These are phyloP conservation scores for Sycobia sp. DNA, from an alignment of 1,140 invertebrate genomes.

Conservation along the genomic window DNA sequence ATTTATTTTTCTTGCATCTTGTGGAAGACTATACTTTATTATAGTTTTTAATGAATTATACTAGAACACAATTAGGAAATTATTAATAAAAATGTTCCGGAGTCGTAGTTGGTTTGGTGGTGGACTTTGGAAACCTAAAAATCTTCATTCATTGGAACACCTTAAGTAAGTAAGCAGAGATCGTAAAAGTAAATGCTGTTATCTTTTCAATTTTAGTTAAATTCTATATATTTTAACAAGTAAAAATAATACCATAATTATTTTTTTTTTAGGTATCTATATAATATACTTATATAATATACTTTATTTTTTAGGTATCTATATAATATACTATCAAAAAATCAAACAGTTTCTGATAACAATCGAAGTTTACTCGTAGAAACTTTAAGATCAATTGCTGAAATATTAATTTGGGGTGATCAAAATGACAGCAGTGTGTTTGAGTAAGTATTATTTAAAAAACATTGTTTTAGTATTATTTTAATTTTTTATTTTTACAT, in stretches of 20 bases:
- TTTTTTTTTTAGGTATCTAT: no score
- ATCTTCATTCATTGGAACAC: slow-evolving; percentile 94
- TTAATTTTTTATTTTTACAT: no score
- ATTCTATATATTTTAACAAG: no score
- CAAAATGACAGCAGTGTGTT: slow-evolving; percentile 99
- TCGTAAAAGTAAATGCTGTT: not conserved
- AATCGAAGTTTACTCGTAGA: slow-evolving; percentile 96
- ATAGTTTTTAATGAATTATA: no score
- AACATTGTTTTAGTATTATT: no score
- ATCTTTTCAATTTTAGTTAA: slow-evolving; percentile 5
- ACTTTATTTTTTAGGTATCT: slow-evolving; percentile 72
- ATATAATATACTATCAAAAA: slow-evolving; percentile 93
- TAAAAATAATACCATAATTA: no score
- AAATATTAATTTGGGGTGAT: slow-evolving; percentile 99
- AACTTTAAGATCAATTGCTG: slow-evolving; percentile 94
- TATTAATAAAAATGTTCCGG: no score
- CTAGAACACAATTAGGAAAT: no score
- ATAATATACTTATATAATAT: no score
- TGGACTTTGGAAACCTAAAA: slow-evolving; percentile 89
- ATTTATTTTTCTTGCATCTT: no score
- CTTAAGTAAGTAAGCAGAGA: slow-evolving; percentile 76
- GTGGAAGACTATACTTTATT: no score
- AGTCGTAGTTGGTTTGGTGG: slow-evolving; percentile 87
- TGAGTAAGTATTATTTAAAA: slow-evolving; percentile 87
- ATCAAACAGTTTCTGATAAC: slow-evolving; percentile 94